Percentiles rank a stretch among this genome's conserved stretches.
Evolutionary conservation across 2,888 invertebrate genomes (phyloP).

Genomic region (Druceiella hillmani): DNA sequence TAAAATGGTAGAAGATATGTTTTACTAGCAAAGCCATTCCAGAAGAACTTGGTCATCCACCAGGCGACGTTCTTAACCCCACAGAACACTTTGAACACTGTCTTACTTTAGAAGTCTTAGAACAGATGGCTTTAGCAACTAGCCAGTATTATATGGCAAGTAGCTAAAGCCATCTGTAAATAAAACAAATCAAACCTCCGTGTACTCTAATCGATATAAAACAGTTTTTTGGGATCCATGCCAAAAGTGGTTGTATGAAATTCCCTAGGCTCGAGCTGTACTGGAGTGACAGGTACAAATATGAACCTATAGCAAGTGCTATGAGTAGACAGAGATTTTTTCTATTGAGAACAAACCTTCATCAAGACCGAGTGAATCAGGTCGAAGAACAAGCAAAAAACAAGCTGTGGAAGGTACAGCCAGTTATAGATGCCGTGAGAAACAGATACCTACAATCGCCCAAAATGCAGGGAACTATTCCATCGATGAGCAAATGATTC

Average conservation of each 20-base stretch:
- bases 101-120: too few species aligned
- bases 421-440: slow-evolving; percentile 26
- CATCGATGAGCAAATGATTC: slow-evolving; percentile 28
- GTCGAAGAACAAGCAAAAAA: slow-evolving; percentile 15
- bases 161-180: too few species aligned
- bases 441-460: slow-evolving; percentile 22
- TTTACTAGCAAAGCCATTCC: slow-evolving; percentile 8
- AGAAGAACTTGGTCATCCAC: slow-evolving; percentile 2
- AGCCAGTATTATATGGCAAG: slow-evolving; percentile 12
- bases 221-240: slow-evolving; percentile 18
- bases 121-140: slow-evolving; percentile 10
- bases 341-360: slow-evolving; percentile 19
- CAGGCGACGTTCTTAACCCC: too few species aligned
- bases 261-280: slow-evolving; percentile 20
- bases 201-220: too few species aligned
- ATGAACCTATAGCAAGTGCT: slow-evolving; percentile 16
- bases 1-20: slow-evolving; percentile 8
- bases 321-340: slow-evolving; percentile 23
- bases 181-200: too few species aligned
- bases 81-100: too few species aligned
- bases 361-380: slow-evolving; percentile 18
- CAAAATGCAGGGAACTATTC: slow-evolving; percentile 21
- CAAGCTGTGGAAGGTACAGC: slow-evolving; percentile 23
- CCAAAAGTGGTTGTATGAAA: slow-evolving; percentile 17
- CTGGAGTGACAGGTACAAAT: slow-evolving; percentile 15